Conservation (phyloP, 2,888 invertebrate species). For the Apodemia zela region DNA sequence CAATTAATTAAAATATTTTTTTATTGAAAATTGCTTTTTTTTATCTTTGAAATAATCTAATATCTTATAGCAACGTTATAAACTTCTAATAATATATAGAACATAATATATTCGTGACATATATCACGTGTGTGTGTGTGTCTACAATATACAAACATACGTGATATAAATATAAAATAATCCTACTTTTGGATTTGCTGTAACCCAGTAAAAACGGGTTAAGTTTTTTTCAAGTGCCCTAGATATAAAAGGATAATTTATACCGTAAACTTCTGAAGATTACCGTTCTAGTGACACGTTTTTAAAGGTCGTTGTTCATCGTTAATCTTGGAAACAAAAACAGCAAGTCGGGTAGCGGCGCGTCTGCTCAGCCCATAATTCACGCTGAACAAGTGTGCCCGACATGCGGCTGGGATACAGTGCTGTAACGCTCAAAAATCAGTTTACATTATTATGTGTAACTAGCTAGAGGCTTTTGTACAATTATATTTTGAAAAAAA, state of each 20-base stretch:
- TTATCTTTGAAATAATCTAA: too few relatives aligned
- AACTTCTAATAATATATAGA: too few relatives aligned
- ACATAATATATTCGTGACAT: too few relatives aligned
- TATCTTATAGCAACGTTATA: too few relatives aligned
- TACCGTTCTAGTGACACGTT: constrained; percentile 73
- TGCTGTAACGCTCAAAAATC: constrained; percentile 29
- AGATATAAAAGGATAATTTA: constrained; percentile 1
- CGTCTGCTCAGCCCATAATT: constrained; percentile 60
- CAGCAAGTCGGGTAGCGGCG: constrained; percentile 63
- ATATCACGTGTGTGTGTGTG: too few relatives aligned
- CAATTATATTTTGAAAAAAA: neutral
- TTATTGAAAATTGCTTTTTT: too few relatives aligned
- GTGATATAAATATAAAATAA: too few relatives aligned
- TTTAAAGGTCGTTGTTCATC: constrained; percentile 73
- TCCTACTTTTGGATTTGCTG: neutral
- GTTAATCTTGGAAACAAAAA: constrained; percentile 78
- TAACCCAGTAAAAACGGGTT: neutral
- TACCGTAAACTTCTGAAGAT: constrained; percentile 48
- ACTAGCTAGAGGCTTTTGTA: constrained; percentile 15
- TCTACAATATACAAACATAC: too few relatives aligned
- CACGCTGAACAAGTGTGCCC: constrained; percentile 63
- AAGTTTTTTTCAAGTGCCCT: neutral
- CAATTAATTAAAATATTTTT: too few relatives aligned
- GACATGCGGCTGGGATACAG: constrained; percentile 57
- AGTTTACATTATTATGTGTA: constrained; percentile 28